These are phyloP conservation scores for Zalophus californianus DNA, from an alignment of 2,797 vertebrate genomes.

Conservation along the genomic window DNA sequence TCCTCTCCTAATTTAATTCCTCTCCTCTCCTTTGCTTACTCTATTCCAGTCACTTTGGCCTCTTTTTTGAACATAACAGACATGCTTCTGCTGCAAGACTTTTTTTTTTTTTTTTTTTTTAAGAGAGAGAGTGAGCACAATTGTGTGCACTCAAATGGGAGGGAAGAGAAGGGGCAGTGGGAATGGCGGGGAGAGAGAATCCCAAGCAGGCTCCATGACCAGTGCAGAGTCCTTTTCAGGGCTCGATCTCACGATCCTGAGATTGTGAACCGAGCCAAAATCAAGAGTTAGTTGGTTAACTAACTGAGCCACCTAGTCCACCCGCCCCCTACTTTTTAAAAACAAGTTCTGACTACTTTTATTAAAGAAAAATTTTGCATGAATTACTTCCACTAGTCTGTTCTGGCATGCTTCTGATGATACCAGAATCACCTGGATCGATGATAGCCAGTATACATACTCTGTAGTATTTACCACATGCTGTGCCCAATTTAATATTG, in stretches of 20 bases:
- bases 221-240: neutral
- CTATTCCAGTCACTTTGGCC: neutral
- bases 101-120: neutral
- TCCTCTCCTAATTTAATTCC: neutral
- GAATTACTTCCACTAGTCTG: neutral
- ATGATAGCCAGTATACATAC: neutral
- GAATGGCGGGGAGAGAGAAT: neutral
- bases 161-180: neutral
- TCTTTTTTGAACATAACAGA: neutral
- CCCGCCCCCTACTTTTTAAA: neutral
- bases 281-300: neutral
- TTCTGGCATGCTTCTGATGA: neutral
- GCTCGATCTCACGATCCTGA: neutral
- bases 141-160: neutral
- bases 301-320: neutral
- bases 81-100: neutral
- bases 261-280: neutral
- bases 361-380: neutral
- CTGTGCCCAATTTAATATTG: neutral
- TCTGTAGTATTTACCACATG: neutral
- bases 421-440: neutral
- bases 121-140: neutral
- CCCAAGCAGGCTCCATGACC: neutral
- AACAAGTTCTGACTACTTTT: neutral
- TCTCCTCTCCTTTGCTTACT: neutral